Evolutionary conservation across 2,113 vertebrate species (phyloP).

Genomic region (Paradisaea rubra): DNA sequence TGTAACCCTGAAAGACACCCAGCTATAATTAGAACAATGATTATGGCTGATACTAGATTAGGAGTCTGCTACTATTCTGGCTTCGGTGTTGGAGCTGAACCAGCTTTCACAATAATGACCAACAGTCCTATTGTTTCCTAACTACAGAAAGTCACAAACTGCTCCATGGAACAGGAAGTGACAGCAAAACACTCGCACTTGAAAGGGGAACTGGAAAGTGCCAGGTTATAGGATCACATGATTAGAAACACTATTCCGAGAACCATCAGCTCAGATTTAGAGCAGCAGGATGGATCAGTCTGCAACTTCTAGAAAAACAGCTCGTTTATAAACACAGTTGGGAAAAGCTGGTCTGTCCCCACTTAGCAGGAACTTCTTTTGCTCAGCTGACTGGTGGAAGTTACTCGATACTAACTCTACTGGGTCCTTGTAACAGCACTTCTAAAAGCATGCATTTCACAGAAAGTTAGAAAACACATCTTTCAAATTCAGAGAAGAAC

Average conservation of each 20-base stretch:
- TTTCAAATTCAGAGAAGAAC: neutral
- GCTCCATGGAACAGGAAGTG: neutral
- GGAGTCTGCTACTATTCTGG: neutral
- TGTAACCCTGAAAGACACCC: neutral
- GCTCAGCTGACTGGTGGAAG: neutral
- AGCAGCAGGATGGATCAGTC: neutral
- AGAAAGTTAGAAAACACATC: neutral
- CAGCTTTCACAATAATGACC: constrained; percentile 6
- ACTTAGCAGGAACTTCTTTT: neutral
- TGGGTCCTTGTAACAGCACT: neutral
- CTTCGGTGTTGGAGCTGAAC: neutral
- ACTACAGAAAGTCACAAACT: neutral
- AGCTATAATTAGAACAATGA: neutral
- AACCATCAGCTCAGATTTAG: neutral
- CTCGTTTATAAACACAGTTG: neutral
- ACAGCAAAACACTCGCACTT: neutral
- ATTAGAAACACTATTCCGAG: neutral
- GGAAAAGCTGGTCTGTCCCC: neutral
- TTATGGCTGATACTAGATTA: neutral
- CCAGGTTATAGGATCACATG: neutral
- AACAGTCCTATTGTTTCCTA: neutral
- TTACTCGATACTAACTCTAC: neutral
- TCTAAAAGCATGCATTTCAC: neutral
- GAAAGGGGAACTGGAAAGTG: constrained; percentile 55
- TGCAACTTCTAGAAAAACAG: neutral